Evolutionary conservation across 2,797 vertebrate species (phyloP).

Genomic region (Sylvilagus floridanus): DNA sequence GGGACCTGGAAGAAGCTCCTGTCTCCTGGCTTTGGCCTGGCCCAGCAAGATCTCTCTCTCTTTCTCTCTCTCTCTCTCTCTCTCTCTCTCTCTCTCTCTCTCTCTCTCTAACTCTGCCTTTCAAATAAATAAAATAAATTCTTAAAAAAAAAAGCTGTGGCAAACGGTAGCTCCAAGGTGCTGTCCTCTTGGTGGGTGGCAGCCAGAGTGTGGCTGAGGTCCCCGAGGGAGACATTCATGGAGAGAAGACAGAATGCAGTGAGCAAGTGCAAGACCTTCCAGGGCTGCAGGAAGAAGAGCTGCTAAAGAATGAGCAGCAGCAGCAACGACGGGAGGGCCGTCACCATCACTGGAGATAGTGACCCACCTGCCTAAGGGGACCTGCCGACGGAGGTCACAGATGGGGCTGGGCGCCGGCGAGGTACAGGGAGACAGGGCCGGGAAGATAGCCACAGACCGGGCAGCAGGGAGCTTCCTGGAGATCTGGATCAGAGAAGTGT

Average conservation of each 20-base stretch:
- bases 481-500: not conserved
- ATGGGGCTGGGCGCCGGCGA: not conserved
- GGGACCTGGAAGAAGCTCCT: no score
- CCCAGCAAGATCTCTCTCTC: no score
- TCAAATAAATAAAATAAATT: no score
- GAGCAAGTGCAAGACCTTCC: not conserved
- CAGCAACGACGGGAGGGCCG: not conserved
- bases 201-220: not conserved
- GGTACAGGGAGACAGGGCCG: not conserved
- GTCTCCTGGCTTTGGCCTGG: no score
- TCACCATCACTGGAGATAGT: not conserved
- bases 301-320: not conserved
- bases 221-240: not conserved
- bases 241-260: not conserved
- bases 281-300: not conserved
- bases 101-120: no score
- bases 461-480: not conserved
- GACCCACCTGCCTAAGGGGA: not conserved
- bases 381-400: not conserved
- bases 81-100: no score
- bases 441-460: not conserved
- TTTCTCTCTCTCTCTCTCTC: no score
- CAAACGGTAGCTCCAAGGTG: not conserved
- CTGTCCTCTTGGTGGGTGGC: not conserved
- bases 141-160: no score